These are phyloP conservation scores for Upupa epops DNA, from an alignment of 2,113 vertebrate genomes.

Conservation along the genomic window DNA sequence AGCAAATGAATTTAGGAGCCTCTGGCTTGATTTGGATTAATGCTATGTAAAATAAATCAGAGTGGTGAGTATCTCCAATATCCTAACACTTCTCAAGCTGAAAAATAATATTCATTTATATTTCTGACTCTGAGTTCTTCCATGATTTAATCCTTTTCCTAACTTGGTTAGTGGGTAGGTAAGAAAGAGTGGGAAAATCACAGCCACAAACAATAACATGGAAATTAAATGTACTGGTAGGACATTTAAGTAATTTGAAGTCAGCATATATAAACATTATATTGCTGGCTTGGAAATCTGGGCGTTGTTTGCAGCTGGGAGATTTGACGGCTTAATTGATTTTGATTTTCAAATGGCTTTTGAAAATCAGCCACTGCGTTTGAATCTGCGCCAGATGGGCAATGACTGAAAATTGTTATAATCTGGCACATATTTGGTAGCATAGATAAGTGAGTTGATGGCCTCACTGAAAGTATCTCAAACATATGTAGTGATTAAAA, in stretches of 20 bases:
- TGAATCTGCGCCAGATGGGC: slow-evolving; percentile 54
- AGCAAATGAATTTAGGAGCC: neutral
- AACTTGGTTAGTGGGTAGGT: neutral
- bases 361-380: slow-evolving; percentile 23
- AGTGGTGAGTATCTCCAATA: neutral
- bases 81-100: neutral
- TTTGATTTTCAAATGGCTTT: slow-evolving; percentile 40
- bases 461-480: slow-evolving; percentile 37
- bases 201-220: neutral
- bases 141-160: slow-evolving; percentile 13
- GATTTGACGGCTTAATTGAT: slow-evolving; percentile 30
- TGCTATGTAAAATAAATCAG: neutral
- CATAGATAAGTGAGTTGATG: neutral
- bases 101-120: neutral
- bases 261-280: neutral
- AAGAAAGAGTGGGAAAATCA: neutral
- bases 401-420: slow-evolving; percentile 21
- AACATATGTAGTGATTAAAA: slow-evolving; percentile 27
- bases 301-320: slow-evolving; percentile 23
- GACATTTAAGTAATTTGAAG: slow-evolving; percentile 15
- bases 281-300: slow-evolving; percentile 7
- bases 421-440: neutral
- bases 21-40: neutral
- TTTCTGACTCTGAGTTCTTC: neutral
- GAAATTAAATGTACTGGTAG: neutral